Conservation (phyloP, 2,888 invertebrate species). For the Cryptops parisi region DNA sequence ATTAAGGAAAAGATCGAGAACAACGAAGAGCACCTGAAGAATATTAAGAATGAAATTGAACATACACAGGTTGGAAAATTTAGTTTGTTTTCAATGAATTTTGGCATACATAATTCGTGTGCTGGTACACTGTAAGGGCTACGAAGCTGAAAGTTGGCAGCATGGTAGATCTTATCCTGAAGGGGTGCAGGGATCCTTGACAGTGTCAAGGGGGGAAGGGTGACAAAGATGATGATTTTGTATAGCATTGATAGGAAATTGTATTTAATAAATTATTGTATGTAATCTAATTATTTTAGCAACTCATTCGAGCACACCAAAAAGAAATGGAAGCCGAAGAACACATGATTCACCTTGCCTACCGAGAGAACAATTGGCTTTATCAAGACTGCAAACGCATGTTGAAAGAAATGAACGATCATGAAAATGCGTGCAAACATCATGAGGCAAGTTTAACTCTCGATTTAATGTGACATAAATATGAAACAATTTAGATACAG, state of each 20-base stretch:
- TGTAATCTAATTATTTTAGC: neutral
- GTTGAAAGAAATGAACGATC: neutral
- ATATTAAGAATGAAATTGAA: neutral
- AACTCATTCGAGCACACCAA: conserved; percentile 3
- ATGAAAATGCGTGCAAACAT: neutral
- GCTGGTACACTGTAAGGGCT: too few species aligned
- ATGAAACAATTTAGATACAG: too few species aligned
- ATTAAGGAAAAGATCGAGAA: neutral
- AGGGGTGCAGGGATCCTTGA: too few species aligned
- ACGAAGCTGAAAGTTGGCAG: too few species aligned
- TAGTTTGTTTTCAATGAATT: neutral
- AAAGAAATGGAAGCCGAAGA: conserved; percentile 8
- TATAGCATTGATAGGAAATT: too few species aligned
- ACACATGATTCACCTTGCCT: conserved; percentile 4
- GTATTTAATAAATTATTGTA: too few species aligned
- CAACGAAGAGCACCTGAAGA: neutral
- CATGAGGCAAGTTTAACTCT: too few species aligned
- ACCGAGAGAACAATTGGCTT: conserved; percentile 6
- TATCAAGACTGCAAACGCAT: neutral
- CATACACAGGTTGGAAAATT: conserved; percentile 2
- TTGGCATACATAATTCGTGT: too few species aligned
- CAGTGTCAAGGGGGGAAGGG: too few species aligned
- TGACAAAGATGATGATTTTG: too few species aligned
- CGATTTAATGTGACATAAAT: too few species aligned
- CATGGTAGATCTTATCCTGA: too few species aligned